These are phyloP conservation scores for Spilosoma lubricipeda DNA, from an alignment of 2,888 invertebrate species.

Conservation along the genomic window DNA sequence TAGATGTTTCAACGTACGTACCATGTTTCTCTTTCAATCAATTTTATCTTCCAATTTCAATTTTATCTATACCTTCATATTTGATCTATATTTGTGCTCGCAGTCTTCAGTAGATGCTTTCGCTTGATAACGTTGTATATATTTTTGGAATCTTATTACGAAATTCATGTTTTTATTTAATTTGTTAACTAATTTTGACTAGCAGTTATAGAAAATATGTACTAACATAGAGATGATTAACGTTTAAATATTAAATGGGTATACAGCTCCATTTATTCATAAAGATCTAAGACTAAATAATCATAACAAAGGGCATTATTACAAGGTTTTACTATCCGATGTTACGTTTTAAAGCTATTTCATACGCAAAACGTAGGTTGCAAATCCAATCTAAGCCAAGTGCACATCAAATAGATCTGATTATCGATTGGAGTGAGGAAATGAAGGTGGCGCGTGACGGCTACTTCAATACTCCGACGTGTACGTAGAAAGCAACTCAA, in stretches of 20 bases:
- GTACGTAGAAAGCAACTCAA: slow-evolving; percentile 20
- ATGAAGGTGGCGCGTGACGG: slow-evolving; percentile 52
- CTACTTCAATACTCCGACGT: slow-evolving; percentile 31
- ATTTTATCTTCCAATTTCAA: neutral
- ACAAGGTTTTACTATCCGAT: neutral
- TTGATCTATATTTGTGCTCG: neutral
- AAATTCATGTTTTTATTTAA: neutral
- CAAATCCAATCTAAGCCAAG: slow-evolving; percentile 50
- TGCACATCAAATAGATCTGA: slow-evolving; percentile 51
- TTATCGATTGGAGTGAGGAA: slow-evolving; percentile 60
- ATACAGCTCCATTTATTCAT: neutral
- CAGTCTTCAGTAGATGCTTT: neutral
- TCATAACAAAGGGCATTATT: neutral
- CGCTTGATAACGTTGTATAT: neutral
- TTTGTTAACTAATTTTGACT: neutral
- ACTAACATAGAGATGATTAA: neutral
- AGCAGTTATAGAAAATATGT: neutral
- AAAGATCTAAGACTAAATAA: neutral
- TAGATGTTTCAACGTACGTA: neutral
- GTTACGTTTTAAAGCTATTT: neutral
- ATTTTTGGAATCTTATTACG: neutral
- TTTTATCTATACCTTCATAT: slow-evolving; percentile 1
- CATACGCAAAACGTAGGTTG: slow-evolving; percentile 30
- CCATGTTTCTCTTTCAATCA: neutral
- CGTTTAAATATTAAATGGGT: neutral